A percentile compares a stretch with the other conserved stretches of the same genome.
Conservation (phyloP, 2,888 invertebrate species). For the Pollenia angustigena region DNA sequence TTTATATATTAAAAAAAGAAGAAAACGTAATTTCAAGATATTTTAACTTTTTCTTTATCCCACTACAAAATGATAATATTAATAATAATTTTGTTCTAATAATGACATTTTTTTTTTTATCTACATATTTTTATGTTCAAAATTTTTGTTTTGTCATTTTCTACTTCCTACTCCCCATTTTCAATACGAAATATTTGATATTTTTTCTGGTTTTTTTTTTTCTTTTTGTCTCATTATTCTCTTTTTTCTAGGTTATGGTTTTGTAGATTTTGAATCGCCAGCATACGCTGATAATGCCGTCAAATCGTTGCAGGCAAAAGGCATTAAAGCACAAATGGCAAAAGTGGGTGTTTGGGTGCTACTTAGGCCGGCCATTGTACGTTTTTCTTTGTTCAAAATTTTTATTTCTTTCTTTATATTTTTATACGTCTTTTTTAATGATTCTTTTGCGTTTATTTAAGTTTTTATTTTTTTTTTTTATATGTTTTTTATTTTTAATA, state of each 20-base stretch:
- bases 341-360: slow-evolving; percentile 99
- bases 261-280: slow-evolving; percentile 99
- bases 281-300: slow-evolving; percentile 98
- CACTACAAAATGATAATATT: slow-evolving; percentile 54
- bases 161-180: slow-evolving; percentile 7
- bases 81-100: slow-evolving; percentile 51
- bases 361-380: slow-evolving; percentile 98
- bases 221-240: slow-evolving; percentile 50
- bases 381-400: slow-evolving; percentile 86
- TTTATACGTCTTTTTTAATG: slow-evolving; percentile 51
- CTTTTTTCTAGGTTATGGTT: slow-evolving; percentile 93
- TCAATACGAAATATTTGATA: slow-evolving; percentile 30
- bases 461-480: slow-evolving; percentile 37
- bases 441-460: slow-evolving; percentile 53
- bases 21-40: neutral
- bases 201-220: slow-evolving; percentile 37
- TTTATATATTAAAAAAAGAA: neutral
- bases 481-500: slow-evolving; percentile 24
- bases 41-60: slow-evolving; percentile 35
- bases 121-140: slow-evolving; percentile 5
- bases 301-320: slow-evolving; percentile 97
- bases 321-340: slow-evolving; percentile 99
- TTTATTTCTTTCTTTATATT: slow-evolving; percentile 44
- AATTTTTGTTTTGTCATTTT: slow-evolving; percentile 26
- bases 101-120: slow-evolving; percentile 56